Conservation (phyloP, 1,140 invertebrate species). For the Papilio machaon region DNA sequence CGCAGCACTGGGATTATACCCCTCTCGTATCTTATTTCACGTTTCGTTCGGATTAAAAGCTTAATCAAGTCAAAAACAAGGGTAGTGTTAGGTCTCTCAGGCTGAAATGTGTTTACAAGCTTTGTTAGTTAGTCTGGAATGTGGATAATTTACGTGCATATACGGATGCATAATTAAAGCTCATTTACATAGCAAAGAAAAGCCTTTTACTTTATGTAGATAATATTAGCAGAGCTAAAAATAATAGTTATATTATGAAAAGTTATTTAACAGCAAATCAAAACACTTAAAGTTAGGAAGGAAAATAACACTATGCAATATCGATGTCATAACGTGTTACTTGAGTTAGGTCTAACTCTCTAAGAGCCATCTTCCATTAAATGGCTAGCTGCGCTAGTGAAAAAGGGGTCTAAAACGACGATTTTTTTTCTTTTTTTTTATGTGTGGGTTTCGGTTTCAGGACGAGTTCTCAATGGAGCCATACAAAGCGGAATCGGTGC, state of each 20-base stretch:
- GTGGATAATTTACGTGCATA: background rate
- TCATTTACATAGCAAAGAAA: too few species aligned
- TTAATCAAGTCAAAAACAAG: constrained; percentile 21
- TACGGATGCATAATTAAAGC: too few species aligned
- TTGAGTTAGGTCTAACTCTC: too few species aligned
- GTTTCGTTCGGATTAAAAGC: constrained; percentile 26
- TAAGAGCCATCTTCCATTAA: too few species aligned
- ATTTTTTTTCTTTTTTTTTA: constrained; percentile 16
- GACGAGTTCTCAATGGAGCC: constrained; percentile 78
- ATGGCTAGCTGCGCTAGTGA: too few species aligned
- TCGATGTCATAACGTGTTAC: too few species aligned
- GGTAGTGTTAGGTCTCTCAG: constrained; percentile 11
- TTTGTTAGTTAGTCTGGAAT: constrained; percentile 1
- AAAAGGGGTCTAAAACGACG: background rate
- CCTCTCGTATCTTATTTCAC: constrained; percentile 35
- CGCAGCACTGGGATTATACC: constrained; percentile 10
- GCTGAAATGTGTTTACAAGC: background rate
- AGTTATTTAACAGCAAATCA: too few species aligned
- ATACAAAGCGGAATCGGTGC: constrained; percentile 64
- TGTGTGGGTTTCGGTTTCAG: constrained; percentile 49
- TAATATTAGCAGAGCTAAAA: too few species aligned
- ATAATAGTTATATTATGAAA: too few species aligned
- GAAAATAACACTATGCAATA: too few species aligned
- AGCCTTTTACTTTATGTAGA: too few species aligned
- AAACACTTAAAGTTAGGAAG: too few species aligned